A percentile compares a stretch with the other conserved stretches of the same genome.
Evolutionary conservation across 1,140 invertebrate species (phyloP).

Genomic region (Zaprionus nigranus): DNA sequence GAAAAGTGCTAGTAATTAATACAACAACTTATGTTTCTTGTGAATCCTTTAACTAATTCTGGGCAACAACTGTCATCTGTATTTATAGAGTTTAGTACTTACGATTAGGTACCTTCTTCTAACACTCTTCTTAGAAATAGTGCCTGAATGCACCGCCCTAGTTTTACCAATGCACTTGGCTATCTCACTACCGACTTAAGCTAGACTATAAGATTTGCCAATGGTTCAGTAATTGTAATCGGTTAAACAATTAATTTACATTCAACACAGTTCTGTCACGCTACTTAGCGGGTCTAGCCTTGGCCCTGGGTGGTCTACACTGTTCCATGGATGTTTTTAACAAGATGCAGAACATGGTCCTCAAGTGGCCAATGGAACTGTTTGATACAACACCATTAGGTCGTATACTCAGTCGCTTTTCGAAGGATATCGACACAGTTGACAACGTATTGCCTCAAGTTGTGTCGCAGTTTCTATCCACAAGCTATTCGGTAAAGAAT

Average conservation of each 20-base stretch:
- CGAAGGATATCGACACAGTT: conserved; percentile 90
- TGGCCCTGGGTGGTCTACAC: conserved; percentile 84
- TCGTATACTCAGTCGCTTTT: conserved; percentile 90
- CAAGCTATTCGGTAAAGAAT: conserved; percentile 76
- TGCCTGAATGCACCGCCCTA: conserved; percentile 31
- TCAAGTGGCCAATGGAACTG: conserved; percentile 90
- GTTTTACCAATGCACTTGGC: neutral
- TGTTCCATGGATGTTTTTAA: conserved; percentile 86
- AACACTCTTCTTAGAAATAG: conserved; percentile 1
- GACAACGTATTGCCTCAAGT: conserved; percentile 86
- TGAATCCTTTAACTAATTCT: conserved; percentile 45
- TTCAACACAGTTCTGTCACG: conserved; percentile 81
- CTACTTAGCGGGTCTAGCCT: conserved; percentile 76
- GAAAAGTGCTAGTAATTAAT: conserved; percentile 3
- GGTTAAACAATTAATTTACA: conserved; percentile 25
- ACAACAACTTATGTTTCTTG: conserved; percentile 26
- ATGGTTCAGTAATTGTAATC: conserved; percentile 1
- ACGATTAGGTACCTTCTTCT: neutral
- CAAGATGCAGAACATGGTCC: conserved; percentile 86
- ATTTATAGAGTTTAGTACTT: neutral
- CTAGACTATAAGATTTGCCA: conserved; percentile 3
- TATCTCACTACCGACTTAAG: neutral
- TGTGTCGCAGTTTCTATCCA: conserved; percentile 61
- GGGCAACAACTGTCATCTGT: neutral
- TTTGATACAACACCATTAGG: conserved; percentile 92